phyloP scores from a whole-genome alignment of 2,797 vertebrate genomes.

The Neosilurus hyrtlii region DNA sequence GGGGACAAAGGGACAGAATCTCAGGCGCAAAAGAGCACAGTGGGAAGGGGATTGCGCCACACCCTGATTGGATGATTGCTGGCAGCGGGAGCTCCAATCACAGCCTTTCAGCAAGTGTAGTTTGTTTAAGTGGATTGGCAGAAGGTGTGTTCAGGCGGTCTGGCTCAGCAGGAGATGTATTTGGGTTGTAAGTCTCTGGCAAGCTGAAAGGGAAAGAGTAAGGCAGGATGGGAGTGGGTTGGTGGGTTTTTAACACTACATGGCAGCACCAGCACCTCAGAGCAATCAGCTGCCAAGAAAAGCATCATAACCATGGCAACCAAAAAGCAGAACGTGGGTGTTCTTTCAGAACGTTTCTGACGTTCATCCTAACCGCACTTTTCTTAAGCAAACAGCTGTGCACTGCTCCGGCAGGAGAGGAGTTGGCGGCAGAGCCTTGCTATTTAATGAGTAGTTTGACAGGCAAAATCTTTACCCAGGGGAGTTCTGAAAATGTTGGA shows the following conservation, averaged over 20 bases:
- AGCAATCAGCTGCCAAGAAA: slow-evolving; percentile 50
- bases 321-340: slow-evolving; percentile 27
- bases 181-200: slow-evolving; percentile 46
- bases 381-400: slow-evolving; percentile 58
- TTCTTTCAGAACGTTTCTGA: slow-evolving; percentile 45
- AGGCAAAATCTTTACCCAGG: slow-evolving; percentile 52
- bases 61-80: slow-evolving; percentile 92
- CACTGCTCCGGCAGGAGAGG: slow-evolving; percentile 36
- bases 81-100: slow-evolving; percentile 90
- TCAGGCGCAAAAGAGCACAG: slow-evolving; percentile 78
- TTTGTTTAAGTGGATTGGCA: slow-evolving; percentile 88
- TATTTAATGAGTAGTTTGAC: slow-evolving; percentile 58
- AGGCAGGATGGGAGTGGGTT: slow-evolving; percentile 4
- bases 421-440: slow-evolving; percentile 39
- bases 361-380: slow-evolving; percentile 35
- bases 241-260: slow-evolving; percentile 38
- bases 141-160: slow-evolving; percentile 56
- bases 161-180: slow-evolving; percentile 55
- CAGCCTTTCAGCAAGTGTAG: slow-evolving; percentile 83
- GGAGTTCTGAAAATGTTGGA: slow-evolving; percentile 34
- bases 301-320: slow-evolving; percentile 57
- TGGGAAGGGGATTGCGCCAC: slow-evolving; percentile 86
- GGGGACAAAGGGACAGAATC: slow-evolving; percentile 77
- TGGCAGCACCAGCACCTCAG: slow-evolving; percentile 46
- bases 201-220: slow-evolving; percentile 27